These are phyloP conservation scores for Gastrophysa polygoni DNA, from an alignment of 2,888 invertebrate genomes.

Conservation along the genomic window DNA sequence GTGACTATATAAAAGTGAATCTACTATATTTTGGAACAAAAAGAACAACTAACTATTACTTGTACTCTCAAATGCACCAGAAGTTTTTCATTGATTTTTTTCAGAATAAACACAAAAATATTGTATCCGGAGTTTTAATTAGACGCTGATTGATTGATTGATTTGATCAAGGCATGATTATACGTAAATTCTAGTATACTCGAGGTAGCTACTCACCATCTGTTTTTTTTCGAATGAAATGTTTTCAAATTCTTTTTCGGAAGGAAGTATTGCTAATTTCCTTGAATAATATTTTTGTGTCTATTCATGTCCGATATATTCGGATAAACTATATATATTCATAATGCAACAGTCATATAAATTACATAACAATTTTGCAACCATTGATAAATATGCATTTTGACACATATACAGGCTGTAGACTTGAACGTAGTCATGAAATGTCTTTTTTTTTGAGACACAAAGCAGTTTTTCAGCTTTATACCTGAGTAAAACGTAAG, in stretches of 20 bases:
- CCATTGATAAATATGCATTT: neutral
- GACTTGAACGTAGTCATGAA: neutral
- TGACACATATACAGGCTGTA: neutral
- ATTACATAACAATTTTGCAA: neutral
- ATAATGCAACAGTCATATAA: neutral
- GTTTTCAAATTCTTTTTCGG: no score
- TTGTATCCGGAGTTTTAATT: no score
- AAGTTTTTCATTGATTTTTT: conserved; percentile 18
- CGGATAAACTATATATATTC: neutral
- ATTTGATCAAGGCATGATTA: no score
- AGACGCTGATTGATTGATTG: no score
- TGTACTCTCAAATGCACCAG: conserved; percentile 40
- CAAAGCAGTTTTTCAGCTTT: neutral
- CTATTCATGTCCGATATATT: no score
- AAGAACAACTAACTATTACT: conserved; percentile 24
- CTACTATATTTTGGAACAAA: conserved; percentile 21
- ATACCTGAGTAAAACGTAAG: neutral
- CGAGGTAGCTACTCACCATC: neutral
- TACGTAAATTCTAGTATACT: neutral
- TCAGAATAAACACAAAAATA: neutral
- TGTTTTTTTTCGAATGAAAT: no score
- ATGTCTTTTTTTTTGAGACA: neutral
- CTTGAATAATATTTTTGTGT: no score
- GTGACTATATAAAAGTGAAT: conserved; percentile 24
- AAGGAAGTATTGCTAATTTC: no score